Conservation (phyloP, 1,140 invertebrate species). For the Drosophila nebulosa region DNA sequence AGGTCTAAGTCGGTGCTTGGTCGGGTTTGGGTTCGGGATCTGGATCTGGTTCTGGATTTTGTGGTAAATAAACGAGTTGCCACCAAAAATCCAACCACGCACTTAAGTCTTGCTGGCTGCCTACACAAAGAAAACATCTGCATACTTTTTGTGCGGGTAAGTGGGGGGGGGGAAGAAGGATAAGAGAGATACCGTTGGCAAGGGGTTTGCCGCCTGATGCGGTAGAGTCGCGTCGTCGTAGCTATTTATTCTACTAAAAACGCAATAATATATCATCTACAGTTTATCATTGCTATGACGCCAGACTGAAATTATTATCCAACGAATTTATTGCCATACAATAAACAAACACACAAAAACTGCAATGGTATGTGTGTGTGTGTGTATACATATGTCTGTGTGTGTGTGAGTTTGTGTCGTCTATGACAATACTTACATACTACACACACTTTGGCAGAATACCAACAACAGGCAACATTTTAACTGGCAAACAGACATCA, state of each 20-base stretch:
- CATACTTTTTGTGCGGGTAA: too few species aligned
- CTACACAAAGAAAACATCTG: slow-evolving; percentile 36
- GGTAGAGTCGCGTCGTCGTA: slow-evolving; percentile 26
- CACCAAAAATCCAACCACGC: slow-evolving; percentile 41
- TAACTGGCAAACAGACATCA: neutral
- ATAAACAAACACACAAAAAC: slow-evolving; percentile 55
- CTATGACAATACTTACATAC: slow-evolving; percentile 28
- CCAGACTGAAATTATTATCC: slow-evolving; percentile 80
- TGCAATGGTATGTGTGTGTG: slow-evolving; percentile 38
- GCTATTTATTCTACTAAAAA: slow-evolving; percentile 76
- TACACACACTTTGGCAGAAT: slow-evolving; percentile 6
- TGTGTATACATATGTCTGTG: slow-evolving; percentile 22
- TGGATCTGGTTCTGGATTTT: slow-evolving; percentile 8
- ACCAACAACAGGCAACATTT: slow-evolving; percentile 27
- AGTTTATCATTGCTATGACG: slow-evolving; percentile 81
- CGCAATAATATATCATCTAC: slow-evolving; percentile 80
- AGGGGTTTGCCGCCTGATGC: neutral
- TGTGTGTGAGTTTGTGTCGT: slow-evolving; percentile 4
- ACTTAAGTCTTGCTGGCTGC: slow-evolving; percentile 40
- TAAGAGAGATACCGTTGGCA: neutral
- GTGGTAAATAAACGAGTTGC: slow-evolving; percentile 17
- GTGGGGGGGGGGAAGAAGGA: neutral
- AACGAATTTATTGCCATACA: slow-evolving; percentile 79
- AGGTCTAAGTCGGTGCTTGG: slow-evolving; percentile 31
- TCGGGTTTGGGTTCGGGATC: neutral